Evolutionary conservation across 2,888 invertebrate genomes (phyloP), one percentile per base, ranked within the genome.

Genomic region (Pristionchus mayeri): DNA sequence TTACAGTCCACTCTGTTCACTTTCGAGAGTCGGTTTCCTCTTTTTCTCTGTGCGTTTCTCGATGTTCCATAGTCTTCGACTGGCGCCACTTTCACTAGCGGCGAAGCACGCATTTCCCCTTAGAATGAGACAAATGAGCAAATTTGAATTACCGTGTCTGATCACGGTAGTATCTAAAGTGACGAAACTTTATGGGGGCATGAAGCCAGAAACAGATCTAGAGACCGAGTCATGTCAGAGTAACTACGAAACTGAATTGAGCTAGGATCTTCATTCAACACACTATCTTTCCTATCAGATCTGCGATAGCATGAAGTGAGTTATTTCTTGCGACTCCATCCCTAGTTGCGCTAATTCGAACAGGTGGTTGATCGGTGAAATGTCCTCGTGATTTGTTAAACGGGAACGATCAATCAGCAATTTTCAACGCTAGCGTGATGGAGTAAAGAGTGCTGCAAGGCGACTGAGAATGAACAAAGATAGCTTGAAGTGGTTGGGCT

Each of bases 81-180:
- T 71, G 71, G 71, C 71, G 71, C 71, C 71, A 71, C 71, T 71
- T 71, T 71, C 71, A 40, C 71, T 71, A n/a, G n/a, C 24, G 3
- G 18, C 67, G 6, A 30, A 57, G 24, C 60, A 34, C 67, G 37
- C 18, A 21, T 67, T 63, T 63, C 30, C 27, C 9, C 9, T 30
- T 30, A 3, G n/a, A 54, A 54, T 16, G 54, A 54, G 54, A 54
- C 6, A 30, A 27, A 60, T 30, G 30, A 60, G 13, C 13, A 21
- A 37, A 67, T 30, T 63, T 11, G 63, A 16, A 63, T 37, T 63
- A 71, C 71, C 37, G 71, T 71, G 40, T n/a, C 21, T 16, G 7
- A 13, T 9, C n/a, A 18, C 7, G 30, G 40, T 0, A 71, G 71
- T 9, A 71, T 71, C 71, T 71, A 44, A 34, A 18, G 2, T 63